A percentile compares a stretch with the other conserved stretches of the same genome.
Evolutionary conservation across 2,113 vertebrate species (phyloP).

Genomic region (Colius striatus): DNA sequence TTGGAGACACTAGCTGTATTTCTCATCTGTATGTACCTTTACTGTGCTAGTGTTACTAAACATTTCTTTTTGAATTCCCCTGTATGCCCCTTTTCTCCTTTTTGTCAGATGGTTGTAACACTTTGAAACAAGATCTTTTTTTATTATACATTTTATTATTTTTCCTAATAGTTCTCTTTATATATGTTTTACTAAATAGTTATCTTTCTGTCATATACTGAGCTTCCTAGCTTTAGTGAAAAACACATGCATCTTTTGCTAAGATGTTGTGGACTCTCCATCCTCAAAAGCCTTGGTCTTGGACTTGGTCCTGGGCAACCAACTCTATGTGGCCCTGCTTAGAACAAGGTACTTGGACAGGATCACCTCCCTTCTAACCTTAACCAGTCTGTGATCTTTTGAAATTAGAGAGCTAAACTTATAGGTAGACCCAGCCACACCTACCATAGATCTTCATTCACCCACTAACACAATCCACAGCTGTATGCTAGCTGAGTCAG

Average conservation of each 20-base stretch:
- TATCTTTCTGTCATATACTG: neutral
- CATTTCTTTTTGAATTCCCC: neutral
- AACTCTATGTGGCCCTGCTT: neutral
- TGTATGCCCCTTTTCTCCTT: neutral
- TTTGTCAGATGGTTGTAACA: neutral
- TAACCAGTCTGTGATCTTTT: neutral
- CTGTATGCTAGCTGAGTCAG: constrained; percentile 67
- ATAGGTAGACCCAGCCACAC: constrained; percentile 57
- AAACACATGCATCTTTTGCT: neutral
- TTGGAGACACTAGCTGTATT: neutral
- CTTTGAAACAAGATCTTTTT: neutral
- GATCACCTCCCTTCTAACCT: neutral
- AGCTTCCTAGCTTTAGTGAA: constrained; percentile 7
- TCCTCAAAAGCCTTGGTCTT: neutral
- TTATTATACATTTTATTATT: neutral
- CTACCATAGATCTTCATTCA: constrained; percentile 58
- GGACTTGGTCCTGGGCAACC: neutral
- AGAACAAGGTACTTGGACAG: neutral
- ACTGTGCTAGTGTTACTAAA: neutral
- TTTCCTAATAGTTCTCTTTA: neutral
- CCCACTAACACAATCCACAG: constrained; percentile 61
- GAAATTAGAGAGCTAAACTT: constrained; percentile 49
- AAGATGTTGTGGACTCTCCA: neutral
- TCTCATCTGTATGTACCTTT: neutral
- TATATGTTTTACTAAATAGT: neutral